Conservation (phyloP, 2,113 vertebrate genomes). For the Mirounga angustirostris region DNA sequence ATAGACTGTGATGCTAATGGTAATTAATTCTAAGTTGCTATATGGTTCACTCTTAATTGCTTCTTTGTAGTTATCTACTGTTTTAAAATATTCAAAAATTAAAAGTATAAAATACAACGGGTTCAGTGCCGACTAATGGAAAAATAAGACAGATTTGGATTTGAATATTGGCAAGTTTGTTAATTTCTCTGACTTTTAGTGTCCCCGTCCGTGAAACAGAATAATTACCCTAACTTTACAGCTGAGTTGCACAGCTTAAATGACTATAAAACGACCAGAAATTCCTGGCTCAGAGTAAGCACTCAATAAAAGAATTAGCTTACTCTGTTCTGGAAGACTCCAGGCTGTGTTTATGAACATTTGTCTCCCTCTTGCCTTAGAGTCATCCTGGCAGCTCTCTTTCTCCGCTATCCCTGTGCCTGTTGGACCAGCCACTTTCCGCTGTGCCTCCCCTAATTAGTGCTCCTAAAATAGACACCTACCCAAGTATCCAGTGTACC, state of each 20-base stretch:
- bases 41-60: neutral
- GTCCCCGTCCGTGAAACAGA: neutral
- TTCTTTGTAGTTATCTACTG: neutral
- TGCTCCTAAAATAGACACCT: neutral
- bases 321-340: neutral
- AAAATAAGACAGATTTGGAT: neutral
- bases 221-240: neutral
- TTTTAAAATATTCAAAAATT: slow-evolving; percentile 2
- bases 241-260: neutral
- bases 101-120: neutral
- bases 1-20: neutral
- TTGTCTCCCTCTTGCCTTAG: neutral
- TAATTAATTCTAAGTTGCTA: slow-evolving; percentile 15
- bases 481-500: neutral
- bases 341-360: neutral
- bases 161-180: neutral
- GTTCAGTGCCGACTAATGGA: neutral
- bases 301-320: neutral
- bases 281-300: neutral
- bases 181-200: neutral
- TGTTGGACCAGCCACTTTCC: neutral
- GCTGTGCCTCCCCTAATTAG: neutral
- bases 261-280: neutral
- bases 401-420: neutral
- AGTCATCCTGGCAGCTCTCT: neutral